Base-by-base conservation (phyloP, 2,113 vertebrate species). In the Erpornis zantholeuca region DNA sequence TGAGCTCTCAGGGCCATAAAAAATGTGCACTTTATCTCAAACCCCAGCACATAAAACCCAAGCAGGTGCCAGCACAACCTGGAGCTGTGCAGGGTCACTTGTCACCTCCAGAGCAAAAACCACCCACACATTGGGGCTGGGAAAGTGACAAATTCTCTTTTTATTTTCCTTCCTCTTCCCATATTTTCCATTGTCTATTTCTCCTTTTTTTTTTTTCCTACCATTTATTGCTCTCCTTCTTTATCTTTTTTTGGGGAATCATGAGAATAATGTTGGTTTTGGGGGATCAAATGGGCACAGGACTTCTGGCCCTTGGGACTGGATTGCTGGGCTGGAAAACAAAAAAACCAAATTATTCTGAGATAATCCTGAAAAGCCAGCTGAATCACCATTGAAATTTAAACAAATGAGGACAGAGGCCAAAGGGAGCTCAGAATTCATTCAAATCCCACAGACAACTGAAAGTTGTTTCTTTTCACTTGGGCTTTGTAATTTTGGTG, bases 241-340 rank as follows among this genome's bases (percentile, higher is more conserved):
- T 80, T 9, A 3, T 33, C 17, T 2, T 19, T 87, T 87, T 35
- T 17, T 12, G 11, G 22, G 31, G 16, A 59, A 44, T 44, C 9
- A 1, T 1, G 16, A 17, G 12, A 3, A 8, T 22, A 44, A 44
- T 12, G 22, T 21, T 57, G 14, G 1, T 17, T 44, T 57, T 4
- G 17, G 33, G 15, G 36, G 31, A 50, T 45, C 8, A 19, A n/a
- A 36, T 7, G 13, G 60, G 8, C 8, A 7, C 2, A 40, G 59
- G 11, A 10, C 2, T 80, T 66, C 22, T 66, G 31, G 31, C 14
- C 2, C 22, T 60, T 27, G 23, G 27, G 33, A 20, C 7, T 64
- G 3, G 1, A 10, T 47, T 47, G 27, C 15, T 70, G 27, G 28
- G 31, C 7, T 63, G n/a, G 36, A 78, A 82, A 87, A 31, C 7